These are phyloP conservation scores for Macrobrachium nipponense DNA, from an alignment of 1,140 invertebrate species.

Conservation along the genomic window DNA sequence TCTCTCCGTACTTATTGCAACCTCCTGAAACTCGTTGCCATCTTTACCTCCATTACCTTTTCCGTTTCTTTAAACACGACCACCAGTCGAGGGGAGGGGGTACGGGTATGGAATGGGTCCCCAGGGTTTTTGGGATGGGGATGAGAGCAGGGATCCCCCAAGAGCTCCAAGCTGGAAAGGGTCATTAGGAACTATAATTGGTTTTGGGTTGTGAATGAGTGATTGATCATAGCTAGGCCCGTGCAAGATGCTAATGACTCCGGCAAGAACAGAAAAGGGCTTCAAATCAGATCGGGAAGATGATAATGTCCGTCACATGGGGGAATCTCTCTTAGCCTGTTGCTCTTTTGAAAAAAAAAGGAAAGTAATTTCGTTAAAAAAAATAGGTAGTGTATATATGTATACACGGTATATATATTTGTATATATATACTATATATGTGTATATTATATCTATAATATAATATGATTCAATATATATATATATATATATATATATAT, in stretches of 20 bases:
- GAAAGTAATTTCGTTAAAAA: too few species aligned
- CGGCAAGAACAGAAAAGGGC: constrained; percentile 36
- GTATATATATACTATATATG: constrained; percentile 26
- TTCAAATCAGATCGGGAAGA: constrained; percentile 50
- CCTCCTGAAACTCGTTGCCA: background rate
- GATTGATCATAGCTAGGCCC: constrained; percentile 37
- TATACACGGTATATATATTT: constrained; percentile 27
- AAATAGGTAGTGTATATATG: too few species aligned
- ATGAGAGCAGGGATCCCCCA: too few species aligned
- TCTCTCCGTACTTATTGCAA: background rate
- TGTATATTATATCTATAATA: constrained; percentile 18
- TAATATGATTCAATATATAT: too few species aligned
- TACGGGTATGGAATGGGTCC: too few species aligned
- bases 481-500: constrained; percentile 29
- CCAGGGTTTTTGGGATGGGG: too few species aligned
- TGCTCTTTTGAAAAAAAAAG: too few species aligned
- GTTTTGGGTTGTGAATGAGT: constrained; percentile 51
- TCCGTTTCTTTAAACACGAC: too few species aligned
- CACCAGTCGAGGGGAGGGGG: too few species aligned
- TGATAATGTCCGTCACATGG: constrained; percentile 37
- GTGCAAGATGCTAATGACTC: constrained; percentile 49
- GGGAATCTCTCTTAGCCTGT: background rate
- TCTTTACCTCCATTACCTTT: background rate
- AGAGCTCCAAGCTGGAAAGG: background rate
- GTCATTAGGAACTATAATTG: constrained; percentile 56